Base-by-base conservation (phyloP, 1,140 invertebrate genomes). In the Hirudo medicinalis region DNA sequence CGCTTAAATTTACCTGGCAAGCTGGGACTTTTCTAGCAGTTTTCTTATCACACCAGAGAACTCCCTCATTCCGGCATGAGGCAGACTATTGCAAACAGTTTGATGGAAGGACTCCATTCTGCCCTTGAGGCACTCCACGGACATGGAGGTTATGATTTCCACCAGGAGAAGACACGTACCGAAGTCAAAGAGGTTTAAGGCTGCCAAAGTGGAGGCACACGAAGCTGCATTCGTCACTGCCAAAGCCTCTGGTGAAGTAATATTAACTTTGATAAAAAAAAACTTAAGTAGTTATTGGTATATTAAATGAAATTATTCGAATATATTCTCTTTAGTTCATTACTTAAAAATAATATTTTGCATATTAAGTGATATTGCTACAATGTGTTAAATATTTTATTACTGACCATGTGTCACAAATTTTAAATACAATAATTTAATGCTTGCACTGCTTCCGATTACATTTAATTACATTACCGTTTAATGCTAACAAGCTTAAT, bases 41-140 rank as follows among this genome's bases (percentile, higher is more conserved):
- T 25, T 66, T 25, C 36, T 43, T 36, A 73, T 40, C 2, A 66
- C 69, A 6, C 20, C 27, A 15, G 69, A 49, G 22, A 72, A 67
- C 29, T 73, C 72, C 25, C 43, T 32, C 19, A 54, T 54, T 54
- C 72, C 72, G 17, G n/a, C 13, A 57, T 73, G 72, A 9, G 69
- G 72, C 29, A 73, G 19, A 71, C 55, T 53, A 17, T 43, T 27
- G 32, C 63, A 36, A 20, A 73, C 55, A 32, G 69, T 73, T 22
- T 69, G 55, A n/a, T 73, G 72, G 25, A 73, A 73, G 20, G 70
- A 72, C 27, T 73, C 72, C n/a, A 71, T 54, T 15, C 69, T 57
- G 8, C 72, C 72, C 22, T 43, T n/a, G 0, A 73, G 63, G 53
- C 20, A n/a, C 27, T 73, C 72, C 36, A 73, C 69, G 17, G 69